Evolutionary conservation across 2,113 vertebrate genomes (phyloP).

Genomic region (Gymnogyps californianus): DNA sequence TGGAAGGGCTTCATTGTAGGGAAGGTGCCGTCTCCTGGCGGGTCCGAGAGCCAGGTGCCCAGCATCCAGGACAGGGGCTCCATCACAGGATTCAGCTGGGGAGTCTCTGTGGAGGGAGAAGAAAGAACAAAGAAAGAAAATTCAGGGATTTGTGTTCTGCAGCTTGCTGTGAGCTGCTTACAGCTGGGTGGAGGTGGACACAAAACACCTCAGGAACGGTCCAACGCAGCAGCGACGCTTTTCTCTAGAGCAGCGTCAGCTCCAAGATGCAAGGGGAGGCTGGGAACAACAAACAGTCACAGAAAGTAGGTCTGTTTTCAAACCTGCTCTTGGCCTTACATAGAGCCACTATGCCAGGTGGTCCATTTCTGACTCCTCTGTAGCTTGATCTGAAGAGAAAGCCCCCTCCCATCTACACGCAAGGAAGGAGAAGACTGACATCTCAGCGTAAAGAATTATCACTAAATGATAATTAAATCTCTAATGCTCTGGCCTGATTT

Average conservation of each 20-base stretch:
- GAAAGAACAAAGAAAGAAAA: background rate
- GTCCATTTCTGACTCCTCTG: background rate
- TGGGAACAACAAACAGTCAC: background rate
- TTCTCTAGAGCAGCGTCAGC: background rate
- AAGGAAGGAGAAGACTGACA: background rate
- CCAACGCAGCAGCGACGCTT: background rate
- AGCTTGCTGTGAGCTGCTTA: background rate
- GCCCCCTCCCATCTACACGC: background rate
- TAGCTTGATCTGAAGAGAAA: background rate
- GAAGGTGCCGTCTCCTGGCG: slow-evolving; percentile 83
- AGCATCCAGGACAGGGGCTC: slow-evolving; percentile 91
- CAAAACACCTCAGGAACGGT: background rate
- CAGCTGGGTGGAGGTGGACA: background rate
- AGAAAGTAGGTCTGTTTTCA: background rate
- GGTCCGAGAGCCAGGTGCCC: slow-evolving; percentile 91
- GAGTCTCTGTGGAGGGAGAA: slow-evolving; percentile 63
- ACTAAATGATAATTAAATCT: background rate
- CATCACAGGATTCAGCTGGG: slow-evolving; percentile 81
- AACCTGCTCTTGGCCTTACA: background rate
- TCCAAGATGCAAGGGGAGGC: background rate
- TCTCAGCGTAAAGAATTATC: background rate
- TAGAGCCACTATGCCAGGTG: background rate
- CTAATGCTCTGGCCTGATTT: background rate
- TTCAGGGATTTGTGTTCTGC: background rate
- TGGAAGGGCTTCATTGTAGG: slow-evolving; percentile 85